Evolutionary conservation across 2,888 invertebrate genomes (phyloP).

Genomic region (Caprella mutica): DNA sequence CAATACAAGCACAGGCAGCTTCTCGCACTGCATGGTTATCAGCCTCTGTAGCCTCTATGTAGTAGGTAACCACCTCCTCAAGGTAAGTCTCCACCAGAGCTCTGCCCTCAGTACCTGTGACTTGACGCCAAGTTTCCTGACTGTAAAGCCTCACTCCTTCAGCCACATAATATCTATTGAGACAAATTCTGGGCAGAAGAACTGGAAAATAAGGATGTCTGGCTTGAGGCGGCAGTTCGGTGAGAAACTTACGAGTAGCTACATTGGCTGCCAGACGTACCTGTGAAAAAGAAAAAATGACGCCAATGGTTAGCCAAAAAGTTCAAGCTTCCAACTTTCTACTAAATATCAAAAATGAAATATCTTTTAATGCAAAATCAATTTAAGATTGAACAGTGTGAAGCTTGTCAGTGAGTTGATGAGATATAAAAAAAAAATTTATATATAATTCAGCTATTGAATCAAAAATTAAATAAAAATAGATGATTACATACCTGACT

Average conservation of each 20-base stretch:
- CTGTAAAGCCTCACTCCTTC: constrained; percentile 48
- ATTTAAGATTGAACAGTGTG: background rate
- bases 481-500: constrained; percentile 41
- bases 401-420: background rate
- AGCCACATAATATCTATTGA: constrained; percentile 48
- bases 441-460: too few species aligned
- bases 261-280: constrained; percentile 47
- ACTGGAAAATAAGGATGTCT: constrained; percentile 42
- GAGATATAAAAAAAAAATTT: background rate
- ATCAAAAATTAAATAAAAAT: too few species aligned
- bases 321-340: background rate
- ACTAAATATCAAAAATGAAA: background rate
- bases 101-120: constrained; percentile 43
- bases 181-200: constrained; percentile 46
- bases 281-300: constrained; percentile 36
- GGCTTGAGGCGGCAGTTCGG: constrained; percentile 19
- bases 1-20: constrained; percentile 49
- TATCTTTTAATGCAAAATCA: background rate
- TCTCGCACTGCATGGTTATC: constrained; percentile 49
- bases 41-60: constrained; percentile 44
- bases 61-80: constrained; percentile 41
- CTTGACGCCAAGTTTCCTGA: constrained; percentile 47
- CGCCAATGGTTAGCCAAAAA: too few species aligned
- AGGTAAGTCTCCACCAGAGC: constrained; percentile 45
- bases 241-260: constrained; percentile 40